Base-by-base conservation (phyloP, 2,888 invertebrate genomes). In the Pasiphila rectangulata region DNA sequence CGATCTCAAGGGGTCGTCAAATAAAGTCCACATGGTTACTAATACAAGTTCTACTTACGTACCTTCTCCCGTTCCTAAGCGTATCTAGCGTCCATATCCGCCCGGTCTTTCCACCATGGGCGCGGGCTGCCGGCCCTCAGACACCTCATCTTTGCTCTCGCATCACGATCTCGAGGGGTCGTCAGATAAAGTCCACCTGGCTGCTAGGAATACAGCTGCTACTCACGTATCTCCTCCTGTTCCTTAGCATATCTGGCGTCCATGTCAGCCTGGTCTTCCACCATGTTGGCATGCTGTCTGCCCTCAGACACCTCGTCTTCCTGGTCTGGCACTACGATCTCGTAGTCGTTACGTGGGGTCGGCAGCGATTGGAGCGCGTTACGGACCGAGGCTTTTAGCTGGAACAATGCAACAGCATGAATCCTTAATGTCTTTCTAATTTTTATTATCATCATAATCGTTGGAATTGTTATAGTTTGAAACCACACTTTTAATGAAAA, bases 1-100 rank as follows among this genome's bases (percentile, higher is more conserved):
- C 98, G 67, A 99, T 98, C 88, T 99, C 99, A n/a, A n/a, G 78
- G 98, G 99, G 83, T 99, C 99, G 75, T 99, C 99, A 61, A 95
- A 94, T 0, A 99, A 99, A 1, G 92, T 82, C 1, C 99, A 99
- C 46, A 99, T n/a, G n/a, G n/a, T n/a, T n/a, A n/a, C n/a, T n/a
- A n/a, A n/a, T n/a, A n/a, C n/a, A 19, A 3, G 3, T 19, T 41
- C 2, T 15, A 75, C 82, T 72, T 54, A 83, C 94, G 92, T 71
- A 91, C 88, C 38, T 92, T 92, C 66, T 94, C 92, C 54, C 92
- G 81, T 56, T 96, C 95, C 29, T 92, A 92, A 27, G 93, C 83
- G 34, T 86, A 74, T 44, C 93, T 85, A 0, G 93, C 93, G 72
- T 96, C 96, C 0, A 95, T 88, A 69, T 96, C 96, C 0, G 96